These are phyloP conservation scores for Pomatorhinus ruficollis DNA, from an alignment of 2,113 vertebrate genomes.

Conservation along the genomic window DNA sequence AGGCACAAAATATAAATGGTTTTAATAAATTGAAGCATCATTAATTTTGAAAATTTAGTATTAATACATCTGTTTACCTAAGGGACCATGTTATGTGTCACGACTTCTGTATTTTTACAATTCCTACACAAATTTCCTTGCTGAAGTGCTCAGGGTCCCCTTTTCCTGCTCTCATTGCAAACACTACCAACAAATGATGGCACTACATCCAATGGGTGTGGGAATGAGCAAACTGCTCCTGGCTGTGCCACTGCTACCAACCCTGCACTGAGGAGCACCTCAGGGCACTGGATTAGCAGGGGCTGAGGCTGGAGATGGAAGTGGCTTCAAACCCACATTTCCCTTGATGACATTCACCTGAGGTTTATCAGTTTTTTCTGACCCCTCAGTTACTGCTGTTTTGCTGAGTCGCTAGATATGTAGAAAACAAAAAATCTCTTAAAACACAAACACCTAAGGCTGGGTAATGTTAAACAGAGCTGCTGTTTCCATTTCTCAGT, in stretches of 20 bases:
- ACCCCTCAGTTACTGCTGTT: background rate
- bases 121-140: background rate
- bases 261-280: background rate
- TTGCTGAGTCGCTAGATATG: background rate
- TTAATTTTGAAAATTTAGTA: background rate
- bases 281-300: background rate
- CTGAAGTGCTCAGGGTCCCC: background rate
- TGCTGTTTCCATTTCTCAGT: background rate
- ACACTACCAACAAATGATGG: background rate
- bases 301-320: background rate
- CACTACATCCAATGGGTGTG: accelerated
- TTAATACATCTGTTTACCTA: background rate
- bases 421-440: background rate
- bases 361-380: background rate
- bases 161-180: background rate
- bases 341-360: background rate
- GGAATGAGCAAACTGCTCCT: background rate
- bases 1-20: background rate
- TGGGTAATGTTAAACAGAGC: background rate
- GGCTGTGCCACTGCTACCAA: background rate
- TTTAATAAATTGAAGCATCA: background rate
- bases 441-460: background rate
- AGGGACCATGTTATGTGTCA: background rate
- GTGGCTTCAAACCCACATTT: background rate
- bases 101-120: background rate